Percentiles rank a stretch among this genome's conserved stretches.
phyloP scores from a whole-genome alignment of 2,888 invertebrate genomes.

The Caenorhabditis auriculariae region DNA sequence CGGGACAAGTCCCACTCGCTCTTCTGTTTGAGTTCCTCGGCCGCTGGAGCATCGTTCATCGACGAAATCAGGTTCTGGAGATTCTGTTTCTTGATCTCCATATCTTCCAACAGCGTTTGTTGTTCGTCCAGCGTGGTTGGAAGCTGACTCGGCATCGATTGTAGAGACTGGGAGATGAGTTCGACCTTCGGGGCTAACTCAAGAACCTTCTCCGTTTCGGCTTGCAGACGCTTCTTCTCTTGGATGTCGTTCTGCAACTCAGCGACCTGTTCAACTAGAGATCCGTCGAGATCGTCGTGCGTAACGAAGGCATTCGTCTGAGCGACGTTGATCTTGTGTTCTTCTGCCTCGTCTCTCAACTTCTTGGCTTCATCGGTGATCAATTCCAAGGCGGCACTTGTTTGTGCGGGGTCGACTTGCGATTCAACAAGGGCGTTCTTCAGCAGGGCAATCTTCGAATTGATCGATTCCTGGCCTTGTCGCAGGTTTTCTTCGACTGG shows the following conservation, averaged over 20 bases:
- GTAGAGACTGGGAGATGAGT: conserved; percentile 26
- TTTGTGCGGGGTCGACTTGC: conserved; percentile 1
- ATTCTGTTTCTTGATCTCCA: conserved; percentile 28
- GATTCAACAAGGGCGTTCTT: background rate
- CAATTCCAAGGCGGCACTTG: conserved; percentile 7
- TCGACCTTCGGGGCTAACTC: conserved; percentile 32
- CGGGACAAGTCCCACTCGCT: conserved; percentile 40
- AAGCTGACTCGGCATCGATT: conserved; percentile 25
- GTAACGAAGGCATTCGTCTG: conserved; percentile 7
- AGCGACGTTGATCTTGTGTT: conserved; percentile 6
- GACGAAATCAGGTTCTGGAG: conserved; percentile 31
- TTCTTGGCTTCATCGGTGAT: conserved; percentile 8
- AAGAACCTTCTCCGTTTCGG: conserved; percentile 25
- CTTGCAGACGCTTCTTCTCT: conserved; percentile 25
- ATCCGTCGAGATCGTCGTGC: conserved; percentile 22
- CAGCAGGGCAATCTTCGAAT: background rate
- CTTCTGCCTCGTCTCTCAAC: conserved; percentile 6
- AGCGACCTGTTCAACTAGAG: conserved; percentile 23
- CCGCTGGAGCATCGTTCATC: conserved; percentile 23
- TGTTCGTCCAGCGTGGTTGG: conserved; percentile 33
- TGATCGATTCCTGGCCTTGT: conserved; percentile 1
- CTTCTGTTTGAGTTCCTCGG: conserved; percentile 35
- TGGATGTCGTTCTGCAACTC: conserved; percentile 18
- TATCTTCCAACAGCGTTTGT: conserved; percentile 33
- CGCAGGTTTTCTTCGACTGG: conserved; percentile 3